These are phyloP conservation scores for Drosophila cognata DNA, from an alignment of 2,888 invertebrate species.

Conservation along the genomic window DNA sequence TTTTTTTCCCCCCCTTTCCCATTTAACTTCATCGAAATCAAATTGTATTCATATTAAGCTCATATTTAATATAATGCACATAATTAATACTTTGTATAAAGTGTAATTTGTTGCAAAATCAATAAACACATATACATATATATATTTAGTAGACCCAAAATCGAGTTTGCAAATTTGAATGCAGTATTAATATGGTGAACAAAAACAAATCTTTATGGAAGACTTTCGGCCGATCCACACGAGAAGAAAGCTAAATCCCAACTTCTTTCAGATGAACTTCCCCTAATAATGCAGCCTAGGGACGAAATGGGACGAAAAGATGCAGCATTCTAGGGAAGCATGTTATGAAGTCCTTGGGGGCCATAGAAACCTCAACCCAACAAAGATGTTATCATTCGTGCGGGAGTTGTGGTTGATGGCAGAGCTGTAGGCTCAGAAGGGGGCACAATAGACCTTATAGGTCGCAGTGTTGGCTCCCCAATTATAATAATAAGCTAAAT, in stretches of 20 bases:
- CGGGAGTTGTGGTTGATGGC: too few relatives aligned
- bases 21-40: slow-evolving; percentile 1
- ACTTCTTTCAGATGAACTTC: too few relatives aligned
- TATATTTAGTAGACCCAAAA: slow-evolving; percentile 2
- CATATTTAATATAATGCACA: slow-evolving; percentile 1
- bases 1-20: background rate
- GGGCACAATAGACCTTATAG: too few relatives aligned
- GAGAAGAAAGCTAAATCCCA: background rate
- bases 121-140: slow-evolving; percentile 15
- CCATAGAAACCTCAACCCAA: too few relatives aligned
- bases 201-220: background rate
- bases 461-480: too few relatives aligned
- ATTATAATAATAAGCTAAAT: background rate
- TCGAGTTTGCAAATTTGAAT: background rate
- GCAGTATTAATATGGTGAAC: background rate
- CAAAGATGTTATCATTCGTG: too few relatives aligned
- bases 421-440: too few relatives aligned
- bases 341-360: too few relatives aligned
- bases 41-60: slow-evolving; percentile 1
- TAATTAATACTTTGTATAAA: slow-evolving; percentile 10
- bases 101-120: slow-evolving; percentile 16
- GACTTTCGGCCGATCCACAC: background rate
- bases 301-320: too few relatives aligned
- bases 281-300: too few relatives aligned
- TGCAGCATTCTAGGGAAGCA: too few relatives aligned